phyloP scores from a whole-genome alignment of 2,113 vertebrate genomes.

The Cryptomyrus ogoouensis region DNA sequence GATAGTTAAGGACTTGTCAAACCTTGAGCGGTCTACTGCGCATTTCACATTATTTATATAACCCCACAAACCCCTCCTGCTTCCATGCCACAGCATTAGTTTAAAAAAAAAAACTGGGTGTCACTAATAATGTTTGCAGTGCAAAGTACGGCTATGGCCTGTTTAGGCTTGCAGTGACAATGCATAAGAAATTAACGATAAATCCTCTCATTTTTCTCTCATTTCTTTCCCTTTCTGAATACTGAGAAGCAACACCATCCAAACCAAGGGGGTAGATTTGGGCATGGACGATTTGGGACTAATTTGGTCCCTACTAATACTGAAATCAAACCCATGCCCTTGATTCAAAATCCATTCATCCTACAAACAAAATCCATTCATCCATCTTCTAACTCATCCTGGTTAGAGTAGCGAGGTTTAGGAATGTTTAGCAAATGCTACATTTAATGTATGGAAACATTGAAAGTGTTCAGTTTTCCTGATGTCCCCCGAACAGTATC shows the following conservation, averaged over 20 bases:
- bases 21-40: constrained; percentile 54
- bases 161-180: background rate
- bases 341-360: background rate
- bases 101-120: background rate
- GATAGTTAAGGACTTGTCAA: constrained; percentile 59
- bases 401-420: background rate
- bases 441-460: background rate
- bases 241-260: background rate
- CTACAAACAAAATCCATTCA: background rate
- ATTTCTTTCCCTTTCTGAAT: constrained; percentile 15
- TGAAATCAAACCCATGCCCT: background rate
- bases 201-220: constrained; percentile 16
- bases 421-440: background rate
- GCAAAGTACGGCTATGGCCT: background rate
- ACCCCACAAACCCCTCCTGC: background rate
- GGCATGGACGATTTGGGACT: background rate
- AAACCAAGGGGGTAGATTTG: background rate
- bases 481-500: background rate
- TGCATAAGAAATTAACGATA: background rate
- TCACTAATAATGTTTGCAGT: background rate
- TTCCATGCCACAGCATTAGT: background rate
- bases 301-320: background rate
- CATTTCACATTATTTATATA: constrained; percentile 48
- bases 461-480: background rate
- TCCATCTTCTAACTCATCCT: background rate